Evolutionary conservation across 2,797 vertebrate species (phyloP), one percentile per base, ranked within the genome.

Genomic region (Esox lucius): DNA sequence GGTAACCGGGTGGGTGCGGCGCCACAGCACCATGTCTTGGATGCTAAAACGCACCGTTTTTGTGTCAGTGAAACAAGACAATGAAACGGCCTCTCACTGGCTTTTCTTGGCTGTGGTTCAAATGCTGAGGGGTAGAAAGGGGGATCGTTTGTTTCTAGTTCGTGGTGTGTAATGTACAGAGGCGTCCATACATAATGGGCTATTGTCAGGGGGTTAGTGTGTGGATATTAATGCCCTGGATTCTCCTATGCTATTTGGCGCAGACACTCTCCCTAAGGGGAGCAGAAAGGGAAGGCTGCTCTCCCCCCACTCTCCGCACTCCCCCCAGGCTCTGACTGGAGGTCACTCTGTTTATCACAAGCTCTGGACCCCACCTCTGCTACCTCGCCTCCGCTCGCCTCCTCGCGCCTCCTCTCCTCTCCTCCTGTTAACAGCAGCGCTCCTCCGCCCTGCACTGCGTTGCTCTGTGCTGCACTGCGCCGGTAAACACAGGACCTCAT

Each of bases 141-240:
- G 83, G 82, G 77, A 81, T 84, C 35, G 74, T 90, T 92, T 93
- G 91, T 93, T 92, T 92, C 90, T 91, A 92, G 89, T 91, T 93
- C 87, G 91, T 91, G 88, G 90, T 93, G 92, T 92, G 88, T 89
- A 91, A 92, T 92, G 86, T 89, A 92, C 90, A 88, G 87, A 87
- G 89, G 84, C 90, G 87, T 92, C 87, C 90, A 92, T 92, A 91
- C 84, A 91, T 93, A 93, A 94, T 91, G 87, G 91, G 80, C 78
- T 93, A 92, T 93, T 92, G 90, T 93, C 92, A 91, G 83, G 90
- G 87, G 92, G 87, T 90, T 91, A 88, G 87, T 85, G 87, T 81
- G 81, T 83, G 85, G 90, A 93, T 94, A 94, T 94, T 94, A 94
- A 94, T 94, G 91, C 87, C 78, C 78, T 88, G 89, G 88, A 91